Base-by-base conservation (phyloP, 2,113 vertebrate species). In the Nerophis lumbriciformis region DNA sequence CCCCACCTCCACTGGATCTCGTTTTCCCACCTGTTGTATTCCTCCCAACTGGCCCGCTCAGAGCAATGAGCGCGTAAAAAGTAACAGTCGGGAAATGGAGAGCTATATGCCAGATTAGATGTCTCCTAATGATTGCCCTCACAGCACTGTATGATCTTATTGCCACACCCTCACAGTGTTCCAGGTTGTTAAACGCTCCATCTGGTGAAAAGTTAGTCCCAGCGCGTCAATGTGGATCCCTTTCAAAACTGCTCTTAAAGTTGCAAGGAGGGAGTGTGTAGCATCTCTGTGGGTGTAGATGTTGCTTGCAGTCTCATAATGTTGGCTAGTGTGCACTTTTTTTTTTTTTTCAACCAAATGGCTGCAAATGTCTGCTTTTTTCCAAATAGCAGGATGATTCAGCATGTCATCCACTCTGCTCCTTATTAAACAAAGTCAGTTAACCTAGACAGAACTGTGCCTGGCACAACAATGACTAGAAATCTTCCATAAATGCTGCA, bases 171-270 rank as follows among this genome's bases (percentile, higher is more conserved):
- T 78, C 73, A 66, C 65, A 70, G 76, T 71, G 71, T 68, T 60
- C 68, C 48, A 63, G 59, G 56, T 68, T 71, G 58, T 79, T 72
- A 76, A 77, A 75, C 6, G 1, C 58, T 77, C 68, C 21, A 42
- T 72, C 71, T 71, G 72, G 68, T 76, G 65, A 66, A 70, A 28
- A 80, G 66, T 69, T 63, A 37, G 76, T 76, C 69, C 72, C 74
- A 19, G 68, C 72, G 77, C 52, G 82, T 78, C 68, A 14, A 39
- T 38, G 36, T 55, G 8, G 15, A 60, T 73, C 71, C 82, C 83
- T 83, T 81, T 84, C 83, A 73, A 82, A 85, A 84, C 73, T 48
- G 66, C 68, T 35, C 44, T 72, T 83, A 87, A 88, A 88, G 84
- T 85, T 81, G 81, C 78, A 75, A 8, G 60, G 72, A 83, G 78